phyloP scores from a whole-genome alignment of 2,888 invertebrate species.

The Helleia helle region DNA sequence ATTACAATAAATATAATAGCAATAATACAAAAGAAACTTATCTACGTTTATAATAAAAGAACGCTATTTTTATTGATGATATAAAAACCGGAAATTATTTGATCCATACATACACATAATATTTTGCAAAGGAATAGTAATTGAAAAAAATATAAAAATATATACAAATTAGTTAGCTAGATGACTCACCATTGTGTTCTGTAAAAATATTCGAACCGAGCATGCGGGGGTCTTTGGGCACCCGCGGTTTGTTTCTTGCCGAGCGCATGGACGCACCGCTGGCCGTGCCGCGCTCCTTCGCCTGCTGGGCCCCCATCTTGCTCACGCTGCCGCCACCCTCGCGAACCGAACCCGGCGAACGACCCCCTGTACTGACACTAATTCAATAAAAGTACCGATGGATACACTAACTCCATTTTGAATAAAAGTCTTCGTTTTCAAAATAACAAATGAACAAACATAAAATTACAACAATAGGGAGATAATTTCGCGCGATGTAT shows the following conservation, averaged over 20 bases:
- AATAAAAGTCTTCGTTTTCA: slow-evolving; percentile 16
- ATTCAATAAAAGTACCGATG: slow-evolving; percentile 46
- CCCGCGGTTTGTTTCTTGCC: slow-evolving; percentile 82
- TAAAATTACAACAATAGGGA: slow-evolving; percentile 10
- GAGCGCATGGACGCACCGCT: slow-evolving; percentile 83
- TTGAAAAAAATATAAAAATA: too few relatives aligned
- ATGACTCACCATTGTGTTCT: slow-evolving; percentile 91
- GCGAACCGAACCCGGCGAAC: slow-evolving; percentile 69
- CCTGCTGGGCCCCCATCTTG: slow-evolving; percentile 94
- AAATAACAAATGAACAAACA: slow-evolving; percentile 12
- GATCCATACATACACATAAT: too few relatives aligned
- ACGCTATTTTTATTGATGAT: too few relatives aligned
- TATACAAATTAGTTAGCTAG: too few relatives aligned
- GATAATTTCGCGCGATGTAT: slow-evolving; percentile 21
- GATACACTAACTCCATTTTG: slow-evolving; percentile 36
- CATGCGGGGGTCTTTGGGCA: slow-evolving; percentile 86
- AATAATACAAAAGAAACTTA: too few relatives aligned
- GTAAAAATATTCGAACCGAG: slow-evolving; percentile 94
- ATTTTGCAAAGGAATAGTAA: too few relatives aligned
- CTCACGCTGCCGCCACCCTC: slow-evolving; percentile 70
- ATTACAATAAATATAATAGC: too few relatives aligned
- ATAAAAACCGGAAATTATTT: too few relatives aligned
- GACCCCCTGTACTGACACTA: slow-evolving; percentile 32
- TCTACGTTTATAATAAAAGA: too few relatives aligned
- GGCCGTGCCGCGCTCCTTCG: slow-evolving; percentile 88